These are phyloP conservation scores for Minunthozetes semirufus DNA, from an alignment of 2,888 invertebrate genomes.

Conservation along the genomic window DNA sequence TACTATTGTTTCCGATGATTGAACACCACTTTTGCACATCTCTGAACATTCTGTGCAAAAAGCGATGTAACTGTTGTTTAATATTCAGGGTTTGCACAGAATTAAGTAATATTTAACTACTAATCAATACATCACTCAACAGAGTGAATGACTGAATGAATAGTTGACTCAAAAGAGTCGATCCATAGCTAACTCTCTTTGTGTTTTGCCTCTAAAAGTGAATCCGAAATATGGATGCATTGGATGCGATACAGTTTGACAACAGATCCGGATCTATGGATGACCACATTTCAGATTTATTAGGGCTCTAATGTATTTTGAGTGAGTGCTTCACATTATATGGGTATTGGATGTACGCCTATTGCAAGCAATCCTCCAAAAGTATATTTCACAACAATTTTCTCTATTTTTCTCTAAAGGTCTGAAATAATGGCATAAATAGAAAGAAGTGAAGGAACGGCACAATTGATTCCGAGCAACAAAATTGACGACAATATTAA, in stretches of 20 bases:
- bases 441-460: neutral
- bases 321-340: neutral
- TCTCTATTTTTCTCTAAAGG: too few relatives aligned
- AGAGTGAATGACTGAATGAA: neutral
- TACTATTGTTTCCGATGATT: too few relatives aligned
- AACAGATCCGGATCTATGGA: constrained; percentile 1
- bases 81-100: neutral
- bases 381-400: constrained; percentile 5
- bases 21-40: too few relatives aligned
- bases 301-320: neutral
- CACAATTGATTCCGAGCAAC: neutral
- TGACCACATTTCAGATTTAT: neutral
- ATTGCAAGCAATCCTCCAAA: neutral
- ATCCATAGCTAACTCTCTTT: too few relatives aligned
- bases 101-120: neutral
- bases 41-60: too few relatives aligned
- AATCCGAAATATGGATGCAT: too few relatives aligned
- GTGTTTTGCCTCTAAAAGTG: too few relatives aligned
- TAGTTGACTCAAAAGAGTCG: neutral
- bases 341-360: neutral
- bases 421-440: neutral
- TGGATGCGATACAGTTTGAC: neutral
- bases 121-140: neutral
- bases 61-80: too few relatives aligned
- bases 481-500: neutral